phyloP scores from a whole-genome alignment of 2,113 vertebrate species.

The Corythornis vintsioides region DNA sequence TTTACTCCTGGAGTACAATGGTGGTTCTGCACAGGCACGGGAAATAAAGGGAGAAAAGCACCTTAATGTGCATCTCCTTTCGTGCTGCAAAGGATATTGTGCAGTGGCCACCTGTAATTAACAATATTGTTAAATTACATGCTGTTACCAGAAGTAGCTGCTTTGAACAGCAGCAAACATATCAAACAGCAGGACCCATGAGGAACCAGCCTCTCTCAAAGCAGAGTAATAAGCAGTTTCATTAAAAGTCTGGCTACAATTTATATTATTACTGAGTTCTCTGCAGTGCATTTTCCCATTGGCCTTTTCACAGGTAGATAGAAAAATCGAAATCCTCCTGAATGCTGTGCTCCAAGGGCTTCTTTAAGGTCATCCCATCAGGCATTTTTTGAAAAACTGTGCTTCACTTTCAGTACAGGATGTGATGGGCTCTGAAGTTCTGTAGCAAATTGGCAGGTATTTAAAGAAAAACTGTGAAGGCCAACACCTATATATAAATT shows the following conservation, averaged over 20 bases:
- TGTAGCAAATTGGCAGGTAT: not conserved
- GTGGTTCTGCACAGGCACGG: not conserved
- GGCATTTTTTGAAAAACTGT: not conserved
- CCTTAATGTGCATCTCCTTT: not conserved
- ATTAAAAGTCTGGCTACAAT: not conserved
- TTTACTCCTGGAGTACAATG: not conserved
- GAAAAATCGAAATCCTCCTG: not conserved
- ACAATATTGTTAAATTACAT: conserved; percentile 38
- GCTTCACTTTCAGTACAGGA: not conserved
- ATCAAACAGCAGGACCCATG: conserved; percentile 13
- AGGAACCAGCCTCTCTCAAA: not conserved
- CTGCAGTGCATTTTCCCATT: not conserved
- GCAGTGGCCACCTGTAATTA: conserved; percentile 35
- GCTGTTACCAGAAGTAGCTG: conserved; percentile 14
- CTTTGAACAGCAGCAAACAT: not conserved
- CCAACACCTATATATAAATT: not conserved
- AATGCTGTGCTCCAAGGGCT: not conserved
- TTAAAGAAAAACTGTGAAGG: not conserved
- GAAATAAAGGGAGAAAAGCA: conserved; percentile 12
- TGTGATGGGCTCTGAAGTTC: not conserved
- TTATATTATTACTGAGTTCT: not conserved
- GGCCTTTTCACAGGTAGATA: not conserved
- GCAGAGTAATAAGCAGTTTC: not conserved
- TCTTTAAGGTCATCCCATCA: not conserved
- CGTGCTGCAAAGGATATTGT: not conserved